Conservation (phyloP, 2,113 vertebrate genomes). For the Trachemys scripta region DNA sequence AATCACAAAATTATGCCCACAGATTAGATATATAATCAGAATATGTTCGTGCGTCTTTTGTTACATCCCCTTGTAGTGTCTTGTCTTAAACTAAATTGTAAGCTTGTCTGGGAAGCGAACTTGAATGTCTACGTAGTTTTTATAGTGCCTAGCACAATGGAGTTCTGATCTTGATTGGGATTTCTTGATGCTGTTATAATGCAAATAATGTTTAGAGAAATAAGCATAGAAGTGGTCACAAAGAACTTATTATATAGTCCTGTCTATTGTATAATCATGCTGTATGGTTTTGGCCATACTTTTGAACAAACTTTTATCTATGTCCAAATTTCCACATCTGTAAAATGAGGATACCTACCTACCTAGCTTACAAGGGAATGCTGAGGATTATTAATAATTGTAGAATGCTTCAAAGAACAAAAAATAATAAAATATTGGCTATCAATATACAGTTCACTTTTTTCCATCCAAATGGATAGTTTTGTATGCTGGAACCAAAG, state of each 20-base stretch:
- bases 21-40: not conserved
- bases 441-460: not conserved
- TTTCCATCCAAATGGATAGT: not conserved
- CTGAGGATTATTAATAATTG: not conserved
- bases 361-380: not conserved
- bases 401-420: not conserved
- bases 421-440: not conserved
- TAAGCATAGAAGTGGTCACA: rapidly evolving
- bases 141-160: not conserved
- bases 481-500: not conserved
- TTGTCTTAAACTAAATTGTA: not conserved
- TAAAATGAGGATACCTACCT: not conserved
- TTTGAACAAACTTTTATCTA: not conserved
- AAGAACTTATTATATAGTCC: not conserved
- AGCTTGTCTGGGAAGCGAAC: not conserved
- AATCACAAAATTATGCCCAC: not conserved
- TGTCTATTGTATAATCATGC: not conserved
- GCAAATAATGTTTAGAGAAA: not conserved
- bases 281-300: not conserved
- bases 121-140: not conserved
- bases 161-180: not conserved
- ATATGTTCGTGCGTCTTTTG: not conserved
- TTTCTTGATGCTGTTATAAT: not conserved
- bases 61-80: rapidly evolving
- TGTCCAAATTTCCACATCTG: not conserved